These are phyloP conservation scores for Cyanoramphus novaezelandiae DNA, from an alignment of 2,113 vertebrate species.

Conservation along the genomic window DNA sequence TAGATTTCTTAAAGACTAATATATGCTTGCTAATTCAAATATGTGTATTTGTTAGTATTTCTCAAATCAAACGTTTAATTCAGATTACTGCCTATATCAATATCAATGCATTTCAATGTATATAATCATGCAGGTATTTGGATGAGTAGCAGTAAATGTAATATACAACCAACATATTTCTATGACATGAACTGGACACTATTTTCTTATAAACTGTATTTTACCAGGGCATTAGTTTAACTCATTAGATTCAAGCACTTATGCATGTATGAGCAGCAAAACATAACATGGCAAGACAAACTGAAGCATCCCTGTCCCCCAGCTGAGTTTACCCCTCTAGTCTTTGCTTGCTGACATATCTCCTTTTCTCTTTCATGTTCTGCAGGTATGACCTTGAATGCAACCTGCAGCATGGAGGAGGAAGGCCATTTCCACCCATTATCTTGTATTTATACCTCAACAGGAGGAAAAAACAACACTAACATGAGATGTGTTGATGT, in stretches of 20 bases:
- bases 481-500: background rate
- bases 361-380: background rate
- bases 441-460: accelerated
- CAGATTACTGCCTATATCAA: background rate
- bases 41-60: background rate
- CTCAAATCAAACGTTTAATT: background rate
- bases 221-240: background rate
- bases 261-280: background rate
- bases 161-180: background rate
- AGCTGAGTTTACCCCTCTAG: background rate
- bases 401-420: background rate
- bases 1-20: background rate
- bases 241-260: background rate
- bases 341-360: background rate
- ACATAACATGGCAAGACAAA: background rate
- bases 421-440: background rate
- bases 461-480: background rate
- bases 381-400: background rate
- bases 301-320: background rate
- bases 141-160: background rate
- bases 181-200: background rate
- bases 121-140: background rate
- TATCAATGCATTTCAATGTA: background rate
- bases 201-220: background rate
- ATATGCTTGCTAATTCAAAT: background rate